Evolutionary conservation across 2,888 invertebrate species (phyloP).

Genomic region (Pandemis heparana): DNA sequence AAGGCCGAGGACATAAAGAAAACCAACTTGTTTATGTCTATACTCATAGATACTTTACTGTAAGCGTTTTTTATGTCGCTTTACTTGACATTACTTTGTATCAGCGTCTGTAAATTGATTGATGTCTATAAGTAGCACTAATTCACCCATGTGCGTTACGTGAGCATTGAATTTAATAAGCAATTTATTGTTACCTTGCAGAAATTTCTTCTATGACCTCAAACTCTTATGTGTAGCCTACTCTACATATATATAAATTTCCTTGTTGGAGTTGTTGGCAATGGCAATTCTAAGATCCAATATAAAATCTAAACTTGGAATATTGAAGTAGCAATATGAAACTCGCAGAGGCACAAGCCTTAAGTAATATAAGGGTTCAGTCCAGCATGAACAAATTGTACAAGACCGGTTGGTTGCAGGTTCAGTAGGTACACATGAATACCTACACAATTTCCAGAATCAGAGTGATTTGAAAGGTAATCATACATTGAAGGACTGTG

Average conservation of each 20-base stretch:
- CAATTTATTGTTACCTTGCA: neutral
- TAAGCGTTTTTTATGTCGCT: constrained; percentile 20
- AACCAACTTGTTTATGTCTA: constrained; percentile 23
- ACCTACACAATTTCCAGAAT: neutral
- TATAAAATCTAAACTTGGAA: neutral
- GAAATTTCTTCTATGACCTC: neutral
- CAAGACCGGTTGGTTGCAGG: neutral
- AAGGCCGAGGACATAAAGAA: constrained; percentile 32
- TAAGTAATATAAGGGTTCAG: neutral
- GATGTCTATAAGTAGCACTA: neutral
- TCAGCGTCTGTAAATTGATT: neutral
- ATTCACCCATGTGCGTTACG: neutral
- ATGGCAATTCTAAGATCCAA: neutral
- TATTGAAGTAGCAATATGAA: neutral
- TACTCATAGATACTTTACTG: constrained; percentile 17
- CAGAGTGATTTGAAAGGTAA: neutral
- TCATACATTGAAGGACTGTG: neutral
- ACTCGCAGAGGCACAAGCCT: neutral
- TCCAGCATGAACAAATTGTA: constrained; percentile 1
- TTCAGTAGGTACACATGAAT: neutral
- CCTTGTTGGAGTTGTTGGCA: neutral
- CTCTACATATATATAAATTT: neutral
- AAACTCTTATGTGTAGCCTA: neutral
- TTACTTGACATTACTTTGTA: constrained; percentile 11
- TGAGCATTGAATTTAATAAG: neutral